Conservation (phyloP, 2,797 vertebrate genomes). For the Ctenopoma kingsleyae region DNA sequence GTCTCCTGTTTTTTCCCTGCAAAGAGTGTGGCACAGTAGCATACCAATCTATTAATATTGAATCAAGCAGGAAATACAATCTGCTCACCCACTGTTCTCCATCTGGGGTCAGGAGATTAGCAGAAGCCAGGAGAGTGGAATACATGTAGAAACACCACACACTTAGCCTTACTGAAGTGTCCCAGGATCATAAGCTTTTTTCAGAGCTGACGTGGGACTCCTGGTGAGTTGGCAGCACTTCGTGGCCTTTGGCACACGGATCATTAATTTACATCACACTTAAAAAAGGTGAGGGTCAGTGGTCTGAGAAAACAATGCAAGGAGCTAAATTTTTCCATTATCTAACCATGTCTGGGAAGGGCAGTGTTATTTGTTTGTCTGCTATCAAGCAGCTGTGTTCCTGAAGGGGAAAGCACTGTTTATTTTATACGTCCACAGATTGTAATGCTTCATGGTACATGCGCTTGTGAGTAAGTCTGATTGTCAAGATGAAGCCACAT, state of each 20-base stretch:
- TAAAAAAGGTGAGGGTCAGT: conserved; percentile 1
- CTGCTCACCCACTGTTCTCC: conserved; percentile 62
- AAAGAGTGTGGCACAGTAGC: conserved; percentile 44
- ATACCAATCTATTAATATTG: conserved; percentile 76
- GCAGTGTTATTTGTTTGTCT: conserved; percentile 25
- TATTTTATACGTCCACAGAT: conserved; percentile 2
- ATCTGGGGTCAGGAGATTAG: conserved; percentile 62
- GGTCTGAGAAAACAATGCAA: conserved; percentile 35
- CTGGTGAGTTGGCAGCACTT: conserved; percentile 31
- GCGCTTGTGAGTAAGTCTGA: background rate
- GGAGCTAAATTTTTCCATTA: conserved; percentile 16
- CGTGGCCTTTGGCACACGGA: background rate
- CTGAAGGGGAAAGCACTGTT: conserved; percentile 9
- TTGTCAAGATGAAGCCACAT: conserved; percentile 10
- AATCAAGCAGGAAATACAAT: conserved; percentile 78
- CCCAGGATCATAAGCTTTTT: conserved; percentile 18
- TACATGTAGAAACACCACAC: conserved; percentile 19
- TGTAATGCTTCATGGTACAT: background rate
- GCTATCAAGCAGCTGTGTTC: background rate
- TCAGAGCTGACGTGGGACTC: conserved; percentile 10
- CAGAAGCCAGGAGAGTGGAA: conserved; percentile 42
- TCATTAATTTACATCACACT: conserved; percentile 31
- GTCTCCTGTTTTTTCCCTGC: conserved; percentile 23
- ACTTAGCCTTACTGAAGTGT: conserved; percentile 10
- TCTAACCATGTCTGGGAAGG: conserved; percentile 13